Evolutionary conservation across 2,888 invertebrate genomes (phyloP).

Genomic region (Caenorhabditis macrosperma): DNA sequence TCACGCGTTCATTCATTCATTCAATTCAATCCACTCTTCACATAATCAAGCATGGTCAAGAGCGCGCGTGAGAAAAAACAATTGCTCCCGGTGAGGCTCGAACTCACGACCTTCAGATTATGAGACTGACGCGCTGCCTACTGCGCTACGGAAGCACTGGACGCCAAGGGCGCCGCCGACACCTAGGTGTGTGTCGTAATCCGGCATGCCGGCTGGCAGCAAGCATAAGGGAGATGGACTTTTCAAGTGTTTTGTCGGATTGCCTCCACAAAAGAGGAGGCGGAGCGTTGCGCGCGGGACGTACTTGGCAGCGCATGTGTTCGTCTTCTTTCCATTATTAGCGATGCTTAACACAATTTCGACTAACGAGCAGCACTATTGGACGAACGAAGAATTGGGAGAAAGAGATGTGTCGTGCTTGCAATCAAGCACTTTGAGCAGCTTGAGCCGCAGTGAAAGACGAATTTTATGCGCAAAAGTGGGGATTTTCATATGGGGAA

Average conservation of each 20-base stretch:
- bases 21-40: neutral
- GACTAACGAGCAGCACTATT: constrained; percentile 42
- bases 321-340: constrained; percentile 46
- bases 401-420: neutral
- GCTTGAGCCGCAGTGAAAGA: too few species aligned
- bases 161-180: too few species aligned
- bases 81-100: constrained; percentile 87
- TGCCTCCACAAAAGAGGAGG: neutral
- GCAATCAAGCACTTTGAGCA: constrained; percentile 21
- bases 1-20: neutral
- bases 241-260: constrained; percentile 47
- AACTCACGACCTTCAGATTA: constrained; percentile 95
- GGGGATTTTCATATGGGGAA: too few species aligned
- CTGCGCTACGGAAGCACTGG: constrained; percentile 83
- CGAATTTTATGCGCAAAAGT: too few species aligned
- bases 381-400: constrained; percentile 21
- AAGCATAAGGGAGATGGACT: too few species aligned
- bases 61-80: too few species aligned
- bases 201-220: too few species aligned
- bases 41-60: too few species aligned
- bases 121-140: constrained; percentile 93
- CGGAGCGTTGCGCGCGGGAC: neutral
- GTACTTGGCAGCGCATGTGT: constrained; percentile 37
- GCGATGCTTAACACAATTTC: constrained; percentile 61
- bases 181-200: too few species aligned